Percentiles rank a stretch among this genome's conserved stretches.
These are phyloP conservation scores for Argentina silus DNA, from an alignment of 2,797 vertebrate genomes.

Conservation along the genomic window DNA sequence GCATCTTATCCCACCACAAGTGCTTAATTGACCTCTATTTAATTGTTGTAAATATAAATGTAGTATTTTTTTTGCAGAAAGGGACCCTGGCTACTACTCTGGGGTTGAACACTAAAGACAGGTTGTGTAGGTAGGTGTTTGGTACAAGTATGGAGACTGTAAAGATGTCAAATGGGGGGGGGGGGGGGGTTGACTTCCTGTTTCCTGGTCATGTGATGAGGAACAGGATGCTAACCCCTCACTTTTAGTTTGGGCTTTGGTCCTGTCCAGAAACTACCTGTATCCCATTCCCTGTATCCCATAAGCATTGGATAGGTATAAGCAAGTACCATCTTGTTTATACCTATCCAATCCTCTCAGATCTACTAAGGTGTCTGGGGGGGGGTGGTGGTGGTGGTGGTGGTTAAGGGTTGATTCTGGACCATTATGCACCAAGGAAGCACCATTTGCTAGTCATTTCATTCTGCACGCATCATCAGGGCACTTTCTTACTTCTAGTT, in stretches of 20 bases:
- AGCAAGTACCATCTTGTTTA: too few species aligned
- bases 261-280: background rate
- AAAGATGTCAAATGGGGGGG: constrained; percentile 70
- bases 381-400: too few species aligned
- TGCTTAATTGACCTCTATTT: constrained; percentile 91
- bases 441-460: constrained; percentile 37
- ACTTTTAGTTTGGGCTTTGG: background rate
- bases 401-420: constrained; percentile 30
- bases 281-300: background rate
- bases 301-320: background rate
- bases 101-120: constrained; percentile 79
- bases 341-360: constrained; percentile 56
- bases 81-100: constrained; percentile 58
- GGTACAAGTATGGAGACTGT: constrained; percentile 82
- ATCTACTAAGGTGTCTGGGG: constrained; percentile 13
- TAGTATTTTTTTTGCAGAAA: constrained; percentile 85
- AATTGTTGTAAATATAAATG: constrained; percentile 93
- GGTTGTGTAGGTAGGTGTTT: constrained; percentile 83
- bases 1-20: constrained; percentile 78
- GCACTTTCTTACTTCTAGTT: constrained; percentile 46
- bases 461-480: constrained; percentile 47
- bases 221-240: background rate
- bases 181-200: constrained; percentile 61
- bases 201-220: constrained; percentile 37
- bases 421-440: constrained; percentile 66